Evolutionary conservation across 2,797 vertebrate genomes (phyloP).

Genomic region (Hippocampus kuda): DNA sequence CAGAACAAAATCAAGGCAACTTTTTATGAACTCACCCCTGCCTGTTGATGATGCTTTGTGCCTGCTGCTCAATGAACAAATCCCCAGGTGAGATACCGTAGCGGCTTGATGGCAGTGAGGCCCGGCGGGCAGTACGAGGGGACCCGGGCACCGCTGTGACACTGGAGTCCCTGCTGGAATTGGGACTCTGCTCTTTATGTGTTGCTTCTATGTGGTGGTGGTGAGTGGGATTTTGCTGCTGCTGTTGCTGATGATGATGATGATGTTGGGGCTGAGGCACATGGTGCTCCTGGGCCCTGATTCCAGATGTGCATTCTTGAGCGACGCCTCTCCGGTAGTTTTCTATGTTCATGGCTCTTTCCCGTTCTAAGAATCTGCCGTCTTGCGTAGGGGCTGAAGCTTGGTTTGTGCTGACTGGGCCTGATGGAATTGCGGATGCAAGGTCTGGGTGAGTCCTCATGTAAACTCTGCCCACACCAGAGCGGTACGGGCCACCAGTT

Average conservation of each 20-base stretch:
- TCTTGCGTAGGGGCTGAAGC: constrained; percentile 41
- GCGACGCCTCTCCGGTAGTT: constrained; percentile 59
- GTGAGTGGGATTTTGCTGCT: constrained; percentile 16
- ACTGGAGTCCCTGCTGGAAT: constrained; percentile 60
- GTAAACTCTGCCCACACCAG: constrained; percentile 66
- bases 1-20: neutral
- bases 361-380: constrained; percentile 56
- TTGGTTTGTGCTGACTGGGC: constrained; percentile 29
- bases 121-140: constrained; percentile 66
- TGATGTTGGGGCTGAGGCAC: constrained; percentile 21
- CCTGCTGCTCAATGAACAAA: constrained; percentile 73
- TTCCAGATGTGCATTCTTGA: constrained; percentile 33
- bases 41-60: constrained; percentile 75
- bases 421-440: constrained; percentile 21
- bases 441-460: constrained; percentile 58
- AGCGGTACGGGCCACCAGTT: constrained; percentile 52
- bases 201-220: constrained; percentile 26
- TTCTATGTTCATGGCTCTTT: constrained; percentile 71
- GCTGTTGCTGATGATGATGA: neutral
- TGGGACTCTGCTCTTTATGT: constrained; percentile 52
- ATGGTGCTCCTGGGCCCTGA: constrained; percentile 40
- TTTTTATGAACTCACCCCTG: constrained; percentile 74
- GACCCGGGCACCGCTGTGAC: constrained; percentile 72
- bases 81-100: constrained; percentile 78
- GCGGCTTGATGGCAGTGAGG: constrained; percentile 72